Evolutionary conservation across 2,888 invertebrate genomes (phyloP).

Genomic region (Auanema freiburgensis): DNA sequence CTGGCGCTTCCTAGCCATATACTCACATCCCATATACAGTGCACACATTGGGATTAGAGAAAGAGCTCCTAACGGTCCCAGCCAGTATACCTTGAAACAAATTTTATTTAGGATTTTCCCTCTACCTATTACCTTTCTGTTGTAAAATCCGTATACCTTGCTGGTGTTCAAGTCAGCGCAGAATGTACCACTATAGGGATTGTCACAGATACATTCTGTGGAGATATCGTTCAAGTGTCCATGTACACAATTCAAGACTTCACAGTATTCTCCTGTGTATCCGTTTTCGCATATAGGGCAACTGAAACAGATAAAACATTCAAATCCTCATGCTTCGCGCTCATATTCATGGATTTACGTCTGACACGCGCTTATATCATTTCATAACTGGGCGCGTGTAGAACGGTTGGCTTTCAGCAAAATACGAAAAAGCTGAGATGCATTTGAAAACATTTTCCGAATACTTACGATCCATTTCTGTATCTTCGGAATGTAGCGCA

Average conservation of each 20-base stretch:
- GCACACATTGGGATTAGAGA: conserved; percentile 55
- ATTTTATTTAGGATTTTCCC: too few relatives aligned
- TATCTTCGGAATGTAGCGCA: conserved; percentile 40
- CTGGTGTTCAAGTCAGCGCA: conserved; percentile 34
- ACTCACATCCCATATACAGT: conserved; percentile 56
- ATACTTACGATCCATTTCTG: conserved; percentile 46
- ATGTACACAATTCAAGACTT: conserved; percentile 49
- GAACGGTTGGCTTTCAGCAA: neutral
- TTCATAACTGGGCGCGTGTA: neutral
- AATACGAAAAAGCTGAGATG: neutral
- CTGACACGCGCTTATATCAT: neutral
- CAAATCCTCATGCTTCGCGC: neutral
- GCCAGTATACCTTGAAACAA: conserved; percentile 44
- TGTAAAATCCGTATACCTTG: conserved; percentile 39
- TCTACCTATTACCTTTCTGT: conserved; percentile 31
- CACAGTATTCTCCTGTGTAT: conserved; percentile 49
- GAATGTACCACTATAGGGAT: conserved; percentile 38
- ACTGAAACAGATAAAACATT: conserved; percentile 6
- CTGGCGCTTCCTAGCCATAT: conserved; percentile 57
- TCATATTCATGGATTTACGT: neutral
- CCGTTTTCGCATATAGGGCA: conserved; percentile 39
- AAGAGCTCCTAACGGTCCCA: conserved; percentile 60
- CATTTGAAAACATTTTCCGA: neutral
- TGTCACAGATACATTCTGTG: conserved; percentile 34
- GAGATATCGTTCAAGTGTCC: conserved; percentile 32